Evolutionary conservation across 1,140 invertebrate species (phyloP), one percentile per base, ranked within the genome.

Genomic region (Pogonognathellus flavescens): DNA sequence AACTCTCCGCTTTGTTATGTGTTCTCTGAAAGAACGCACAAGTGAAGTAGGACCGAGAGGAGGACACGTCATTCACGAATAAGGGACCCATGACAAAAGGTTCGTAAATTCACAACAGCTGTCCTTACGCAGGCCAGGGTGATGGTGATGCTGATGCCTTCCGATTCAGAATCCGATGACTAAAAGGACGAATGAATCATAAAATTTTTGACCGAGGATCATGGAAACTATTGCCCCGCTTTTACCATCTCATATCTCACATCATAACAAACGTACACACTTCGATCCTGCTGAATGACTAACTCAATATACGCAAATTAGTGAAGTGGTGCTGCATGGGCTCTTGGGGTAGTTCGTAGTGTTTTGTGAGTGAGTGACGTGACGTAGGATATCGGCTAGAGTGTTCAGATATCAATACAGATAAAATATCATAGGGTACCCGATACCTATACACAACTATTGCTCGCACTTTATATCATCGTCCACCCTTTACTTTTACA

Each of bases 171-270:
- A 83, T 62, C 50, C 81, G 81, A 83, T 83, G 81, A 83, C 81
- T 83, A 83, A 83, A 83, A 81, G 55, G 55, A 83, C 60, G 81
- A 83, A 83, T 83, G 81, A 83, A 83, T 83, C 81, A 83, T 83
- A 83, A 83, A 83, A 83, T 83, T 83, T 41, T 83, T 49, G 55
- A 49, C 81, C 55, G 31, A 76, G 70, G 70, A 76, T 76, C 70
- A 76, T 41, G 31, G 31, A 41, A 41, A 41, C 70, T 18, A 76
- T 49, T 76, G 31, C 31, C 41, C 31, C 16, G 8, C n/a, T 49
- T 76, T 18, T 31, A 50, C 31, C 31, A 76, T 76, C 41, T 50
- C 70, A 76, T 76, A 76, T 76, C 41, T 76, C 41, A 76, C 70
- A 76, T 41, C 41, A 76, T 50, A 76, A 50, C 70, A 76, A 41